These are phyloP conservation scores for Psittacula cyanocephala DNA, from an alignment of 2,113 vertebrate genomes.

Conservation along the genomic window DNA sequence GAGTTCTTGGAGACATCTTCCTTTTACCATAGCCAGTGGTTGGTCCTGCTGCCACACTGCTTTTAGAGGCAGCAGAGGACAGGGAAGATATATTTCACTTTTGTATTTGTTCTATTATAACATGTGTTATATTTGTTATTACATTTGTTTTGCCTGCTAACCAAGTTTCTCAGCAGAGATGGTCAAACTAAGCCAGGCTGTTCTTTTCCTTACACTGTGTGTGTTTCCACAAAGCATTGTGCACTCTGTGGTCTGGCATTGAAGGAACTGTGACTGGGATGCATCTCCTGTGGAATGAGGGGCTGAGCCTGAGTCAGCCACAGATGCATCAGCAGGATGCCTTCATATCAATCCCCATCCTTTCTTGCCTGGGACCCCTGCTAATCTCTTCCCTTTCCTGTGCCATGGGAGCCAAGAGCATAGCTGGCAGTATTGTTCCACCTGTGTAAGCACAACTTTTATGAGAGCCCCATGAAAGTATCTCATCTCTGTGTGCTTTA, in stretches of 20 bases:
- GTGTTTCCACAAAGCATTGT: background rate
- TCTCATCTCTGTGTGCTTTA: slow-evolving; percentile 15
- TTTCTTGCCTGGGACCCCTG: background rate
- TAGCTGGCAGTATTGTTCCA: background rate
- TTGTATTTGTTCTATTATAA: background rate
- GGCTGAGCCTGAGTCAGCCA: background rate
- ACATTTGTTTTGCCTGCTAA: background rate
- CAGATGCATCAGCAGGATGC: background rate
- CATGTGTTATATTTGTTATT: background rate
- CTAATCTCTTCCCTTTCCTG: background rate
- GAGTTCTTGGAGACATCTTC: background rate
- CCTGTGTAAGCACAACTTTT: slow-evolving; percentile 30
- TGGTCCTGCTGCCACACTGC: background rate
- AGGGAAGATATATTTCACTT: background rate
- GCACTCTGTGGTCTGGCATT: background rate
- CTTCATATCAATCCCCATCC: background rate
- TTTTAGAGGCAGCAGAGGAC: background rate
- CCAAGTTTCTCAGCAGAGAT: background rate
- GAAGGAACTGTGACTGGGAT: background rate
- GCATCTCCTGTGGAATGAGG: background rate
- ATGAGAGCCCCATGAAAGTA: background rate
- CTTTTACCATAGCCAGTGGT: background rate
- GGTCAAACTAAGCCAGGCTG: background rate
- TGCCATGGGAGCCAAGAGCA: background rate
- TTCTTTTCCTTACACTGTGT: background rate